Evolutionary conservation across 2,113 vertebrate species (phyloP).

Genomic region (Petaurus breviceps): DNA sequence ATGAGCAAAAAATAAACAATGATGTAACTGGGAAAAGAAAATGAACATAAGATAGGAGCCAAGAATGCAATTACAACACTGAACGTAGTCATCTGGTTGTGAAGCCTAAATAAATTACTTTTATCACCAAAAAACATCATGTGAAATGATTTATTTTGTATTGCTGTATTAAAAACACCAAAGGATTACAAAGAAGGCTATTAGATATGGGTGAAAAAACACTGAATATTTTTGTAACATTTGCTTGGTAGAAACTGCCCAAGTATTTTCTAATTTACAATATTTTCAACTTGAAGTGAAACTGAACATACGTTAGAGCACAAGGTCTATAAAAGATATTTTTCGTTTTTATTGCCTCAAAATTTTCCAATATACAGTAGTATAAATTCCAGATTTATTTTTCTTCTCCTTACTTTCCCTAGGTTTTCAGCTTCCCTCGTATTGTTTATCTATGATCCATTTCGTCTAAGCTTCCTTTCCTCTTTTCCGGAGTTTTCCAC

Average conservation of each 20-base stretch:
- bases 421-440: neutral
- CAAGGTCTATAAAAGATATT: neutral
- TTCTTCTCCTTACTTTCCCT: slow-evolving; percentile 17
- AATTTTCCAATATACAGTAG: neutral
- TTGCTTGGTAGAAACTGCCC: neutral
- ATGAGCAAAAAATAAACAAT: slow-evolving; percentile 1
- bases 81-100: neutral
- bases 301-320: neutral
- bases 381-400: neutral
- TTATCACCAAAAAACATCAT: neutral
- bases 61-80: neutral
- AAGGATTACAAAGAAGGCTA: neutral
- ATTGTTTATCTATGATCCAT: neutral
- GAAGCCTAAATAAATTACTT: neutral
- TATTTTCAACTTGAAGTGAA: neutral
- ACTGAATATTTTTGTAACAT: neutral
- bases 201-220: neutral
- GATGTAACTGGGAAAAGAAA: neutral
- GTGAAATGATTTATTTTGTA: neutral
- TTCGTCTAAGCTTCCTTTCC: slow-evolving; percentile 60
- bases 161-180: neutral
- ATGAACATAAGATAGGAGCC: neutral
- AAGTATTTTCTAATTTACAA: neutral
- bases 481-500: slow-evolving; percentile 30
- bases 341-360: neutral